A percentile compares a stretch with the other conserved stretches of the same genome.
Evolutionary conservation across 30 jellyfish, hydroid and myxozoan species (phyloP).

Genomic region (Catostylus mosaicus): DNA sequence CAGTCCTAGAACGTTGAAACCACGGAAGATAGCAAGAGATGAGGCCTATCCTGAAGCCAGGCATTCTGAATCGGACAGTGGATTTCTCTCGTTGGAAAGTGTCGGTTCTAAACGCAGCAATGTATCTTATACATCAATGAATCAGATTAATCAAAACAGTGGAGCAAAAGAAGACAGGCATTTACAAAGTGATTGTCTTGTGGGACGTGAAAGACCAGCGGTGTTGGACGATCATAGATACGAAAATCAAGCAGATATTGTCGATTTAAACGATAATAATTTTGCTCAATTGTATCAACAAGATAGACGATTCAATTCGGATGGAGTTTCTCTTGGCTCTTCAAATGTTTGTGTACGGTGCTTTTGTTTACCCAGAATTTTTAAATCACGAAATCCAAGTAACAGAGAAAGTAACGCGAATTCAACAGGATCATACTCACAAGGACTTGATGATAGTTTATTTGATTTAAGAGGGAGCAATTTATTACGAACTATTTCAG

Average conservation of each 20-base stretch:
- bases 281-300: conserved; percentile 22
- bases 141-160: conserved; percentile 7
- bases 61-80: conserved; percentile 76
- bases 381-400: conserved; percentile 33
- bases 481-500: conserved; percentile 52
- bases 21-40: conserved; percentile 70
- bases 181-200: conserved; percentile 1
- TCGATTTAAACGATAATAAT: conserved; percentile 38
- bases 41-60: conserved; percentile 56
- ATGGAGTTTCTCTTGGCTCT: conserved; percentile 36
- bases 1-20: conserved; percentile 65
- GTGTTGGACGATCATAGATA: conserved; percentile 8
- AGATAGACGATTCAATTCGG: conserved; percentile 37
- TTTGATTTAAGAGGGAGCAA: conserved; percentile 58
- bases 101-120: conserved; percentile 42
- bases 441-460: conserved; percentile 46
- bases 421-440: conserved; percentile 32
- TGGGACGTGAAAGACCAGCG: conserved; percentile 22
- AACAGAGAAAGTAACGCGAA: neutral
- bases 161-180: conserved; percentile 6
- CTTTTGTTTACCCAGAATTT: conserved; percentile 63
- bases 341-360: conserved; percentile 46
- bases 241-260: conserved; percentile 36
- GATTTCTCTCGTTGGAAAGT: conserved; percentile 62
- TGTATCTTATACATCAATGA: conserved; percentile 37